These are phyloP conservation scores for Drosophila lacertosa DNA, from an alignment of 1,140 invertebrate genomes.

Conservation along the genomic window DNA sequence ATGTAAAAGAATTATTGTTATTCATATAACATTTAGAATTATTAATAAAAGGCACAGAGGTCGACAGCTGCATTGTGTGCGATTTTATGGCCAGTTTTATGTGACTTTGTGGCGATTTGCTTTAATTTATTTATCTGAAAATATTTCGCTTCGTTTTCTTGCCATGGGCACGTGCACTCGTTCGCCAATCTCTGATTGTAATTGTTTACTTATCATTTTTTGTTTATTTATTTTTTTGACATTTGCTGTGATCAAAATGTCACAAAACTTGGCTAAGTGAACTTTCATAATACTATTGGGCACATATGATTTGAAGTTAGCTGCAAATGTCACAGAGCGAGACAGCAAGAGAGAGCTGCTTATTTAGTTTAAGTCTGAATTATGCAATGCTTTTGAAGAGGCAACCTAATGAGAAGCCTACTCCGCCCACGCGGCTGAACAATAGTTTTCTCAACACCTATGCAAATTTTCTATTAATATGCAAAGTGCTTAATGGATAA, in stretches of 20 bases:
- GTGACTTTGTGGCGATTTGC: constrained; percentile 43
- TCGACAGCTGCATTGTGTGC: constrained; percentile 44
- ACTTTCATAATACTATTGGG: background rate
- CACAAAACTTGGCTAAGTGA: background rate
- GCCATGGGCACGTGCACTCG: constrained; percentile 13
- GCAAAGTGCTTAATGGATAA: constrained; percentile 57
- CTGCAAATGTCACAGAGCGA: constrained; percentile 27
- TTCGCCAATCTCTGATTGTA: constrained; percentile 5
- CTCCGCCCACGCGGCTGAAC: constrained; percentile 23
- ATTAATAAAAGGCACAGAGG: constrained; percentile 37
- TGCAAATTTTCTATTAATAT: constrained; percentile 79
- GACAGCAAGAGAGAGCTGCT: background rate
- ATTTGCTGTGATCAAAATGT: constrained; percentile 21
- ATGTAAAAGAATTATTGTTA: constrained; percentile 34
- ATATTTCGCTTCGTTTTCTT: constrained; percentile 1
- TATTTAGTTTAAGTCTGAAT: background rate
- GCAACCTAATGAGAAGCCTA: constrained; percentile 13
- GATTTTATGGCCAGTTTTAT: constrained; percentile 43
- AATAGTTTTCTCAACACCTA: constrained; percentile 59
- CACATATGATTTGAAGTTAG: constrained; percentile 1
- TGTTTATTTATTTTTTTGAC: constrained; percentile 15
- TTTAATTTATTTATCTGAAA: constrained; percentile 42
- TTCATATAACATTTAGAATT: constrained; percentile 51
- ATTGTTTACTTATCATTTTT: background rate
- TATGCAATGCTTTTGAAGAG: constrained; percentile 14